Conservation (phyloP, 2,888 invertebrate species). For the Drosophila kambysellisi region DNA sequence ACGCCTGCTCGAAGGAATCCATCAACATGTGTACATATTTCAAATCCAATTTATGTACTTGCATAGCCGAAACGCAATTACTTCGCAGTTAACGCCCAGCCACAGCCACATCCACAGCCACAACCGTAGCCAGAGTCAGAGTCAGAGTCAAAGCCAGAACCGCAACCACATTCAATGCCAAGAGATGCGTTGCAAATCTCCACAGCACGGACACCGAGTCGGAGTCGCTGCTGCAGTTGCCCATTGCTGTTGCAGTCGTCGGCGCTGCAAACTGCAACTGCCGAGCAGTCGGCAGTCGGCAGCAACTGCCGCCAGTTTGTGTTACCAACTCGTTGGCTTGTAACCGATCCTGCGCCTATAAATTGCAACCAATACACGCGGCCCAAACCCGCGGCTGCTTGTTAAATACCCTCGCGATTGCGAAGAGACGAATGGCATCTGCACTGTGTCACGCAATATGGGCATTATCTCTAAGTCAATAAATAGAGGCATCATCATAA, state of each 20-base stretch:
- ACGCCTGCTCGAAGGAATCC: constrained; percentile 67
- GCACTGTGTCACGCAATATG: constrained; percentile 26
- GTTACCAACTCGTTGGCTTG: constrained; percentile 78
- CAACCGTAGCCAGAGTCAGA: constrained; percentile 8
- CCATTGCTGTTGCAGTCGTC: constrained; percentile 34
- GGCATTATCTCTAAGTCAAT: neutral
- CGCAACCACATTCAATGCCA: constrained; percentile 21
- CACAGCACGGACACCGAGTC: constrained; percentile 11
- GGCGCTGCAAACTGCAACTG: constrained; percentile 30
- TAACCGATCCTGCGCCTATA: constrained; percentile 78
- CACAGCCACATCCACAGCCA: constrained; percentile 47
- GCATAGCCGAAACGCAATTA: constrained; percentile 79
- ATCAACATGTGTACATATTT: constrained; percentile 80
- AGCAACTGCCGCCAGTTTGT: constrained; percentile 73
- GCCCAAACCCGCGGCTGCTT: constrained; percentile 73
- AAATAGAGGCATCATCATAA: neutral
- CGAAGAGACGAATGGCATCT: constrained; percentile 19
- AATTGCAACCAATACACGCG: constrained; percentile 75
- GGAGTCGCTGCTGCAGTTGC: constrained; percentile 11
- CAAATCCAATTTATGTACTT: constrained; percentile 81
- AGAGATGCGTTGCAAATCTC: constrained; percentile 63
- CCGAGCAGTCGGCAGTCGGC: constrained; percentile 53
- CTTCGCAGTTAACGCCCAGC: constrained; percentile 79
- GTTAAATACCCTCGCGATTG: constrained; percentile 54
- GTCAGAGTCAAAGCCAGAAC: constrained; percentile 13